These are phyloP conservation scores for Megaceryle torquata DNA, from an alignment of 2,113 vertebrate genomes.

Conservation along the genomic window DNA sequence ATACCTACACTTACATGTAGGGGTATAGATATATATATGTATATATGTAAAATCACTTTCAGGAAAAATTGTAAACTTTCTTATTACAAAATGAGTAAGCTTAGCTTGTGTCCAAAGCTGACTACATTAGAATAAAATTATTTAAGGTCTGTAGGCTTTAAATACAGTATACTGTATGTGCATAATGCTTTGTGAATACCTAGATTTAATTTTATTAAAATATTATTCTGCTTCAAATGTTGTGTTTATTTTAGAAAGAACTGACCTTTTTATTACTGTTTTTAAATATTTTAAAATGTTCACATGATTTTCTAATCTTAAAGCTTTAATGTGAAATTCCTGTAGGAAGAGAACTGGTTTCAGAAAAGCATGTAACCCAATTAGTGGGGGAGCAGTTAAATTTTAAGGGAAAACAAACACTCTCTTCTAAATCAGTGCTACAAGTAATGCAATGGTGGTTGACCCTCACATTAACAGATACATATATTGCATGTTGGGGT, in stretches of 20 bases:
- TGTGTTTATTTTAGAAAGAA: constrained; percentile 58
- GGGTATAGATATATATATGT: constrained; percentile 53
- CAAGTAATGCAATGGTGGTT: not conserved
- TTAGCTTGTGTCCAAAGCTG: constrained; percentile 68
- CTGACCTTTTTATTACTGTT: not conserved
- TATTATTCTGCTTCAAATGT: constrained; percentile 62
- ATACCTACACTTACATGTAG: constrained; percentile 50
- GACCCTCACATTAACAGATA: not conserved
- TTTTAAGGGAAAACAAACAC: constrained; percentile 12
- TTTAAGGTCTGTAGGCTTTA: constrained; percentile 65
- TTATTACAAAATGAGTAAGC: constrained; percentile 50
- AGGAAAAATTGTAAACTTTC: constrained; percentile 59
- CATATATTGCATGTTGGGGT: not conserved
- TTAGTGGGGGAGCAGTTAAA: not conserved
- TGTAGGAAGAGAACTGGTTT: not conserved
- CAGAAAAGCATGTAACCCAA: not conserved
- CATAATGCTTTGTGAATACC: constrained; percentile 67
- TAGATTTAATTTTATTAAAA: constrained; percentile 73
- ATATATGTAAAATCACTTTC: constrained; percentile 67
- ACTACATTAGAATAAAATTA: constrained; percentile 43
- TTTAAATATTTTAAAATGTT: constrained; percentile 13
- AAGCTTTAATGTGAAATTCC: not conserved
- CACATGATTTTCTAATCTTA: constrained; percentile 5
- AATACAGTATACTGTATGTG: constrained; percentile 62
- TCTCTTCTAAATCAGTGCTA: not conserved